These are phyloP conservation scores for Phoxinus dragarum DNA, from an alignment of 2,797 vertebrate species.

Conservation along the genomic window DNA sequence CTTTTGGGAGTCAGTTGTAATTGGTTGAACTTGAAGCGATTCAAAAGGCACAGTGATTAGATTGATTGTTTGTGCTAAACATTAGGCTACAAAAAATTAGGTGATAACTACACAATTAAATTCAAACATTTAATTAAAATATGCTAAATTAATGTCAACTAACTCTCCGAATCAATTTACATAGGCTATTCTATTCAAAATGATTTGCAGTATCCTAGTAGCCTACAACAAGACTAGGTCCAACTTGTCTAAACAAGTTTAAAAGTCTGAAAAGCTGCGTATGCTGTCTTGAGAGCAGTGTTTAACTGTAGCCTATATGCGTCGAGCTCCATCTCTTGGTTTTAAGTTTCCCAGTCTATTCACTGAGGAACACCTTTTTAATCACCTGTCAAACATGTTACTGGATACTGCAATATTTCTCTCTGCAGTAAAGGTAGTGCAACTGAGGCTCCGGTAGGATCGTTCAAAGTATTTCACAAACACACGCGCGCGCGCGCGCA, in stretches of 20 bases:
- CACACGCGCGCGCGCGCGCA: too few relatives aligned
- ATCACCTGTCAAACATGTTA: slow-evolving; percentile 21
- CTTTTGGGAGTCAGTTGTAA: background rate
- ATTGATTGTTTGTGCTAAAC: background rate
- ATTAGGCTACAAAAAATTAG: background rate
- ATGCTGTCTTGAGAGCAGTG: background rate
- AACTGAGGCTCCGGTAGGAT: too few relatives aligned
- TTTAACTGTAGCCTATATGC: background rate
- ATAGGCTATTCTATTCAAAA: background rate
- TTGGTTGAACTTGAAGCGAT: background rate
- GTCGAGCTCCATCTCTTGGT: background rate
- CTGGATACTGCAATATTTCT: background rate
- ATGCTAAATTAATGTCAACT: background rate
- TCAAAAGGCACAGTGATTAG: background rate
- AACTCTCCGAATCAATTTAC: background rate
- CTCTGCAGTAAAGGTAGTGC: background rate
- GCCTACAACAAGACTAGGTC: background rate
- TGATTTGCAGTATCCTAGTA: too few relatives aligned
- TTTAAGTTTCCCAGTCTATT: slow-evolving; percentile 24
- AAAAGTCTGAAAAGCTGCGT: background rate
- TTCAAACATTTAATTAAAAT: background rate
- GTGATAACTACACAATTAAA: background rate
- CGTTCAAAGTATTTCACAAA: background rate
- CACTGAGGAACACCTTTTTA: slow-evolving; percentile 4
- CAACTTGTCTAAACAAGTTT: background rate